phyloP scores from a whole-genome alignment of 2,888 invertebrate genomes.

The Scaptodrosophila latifasciaeformis region DNA sequence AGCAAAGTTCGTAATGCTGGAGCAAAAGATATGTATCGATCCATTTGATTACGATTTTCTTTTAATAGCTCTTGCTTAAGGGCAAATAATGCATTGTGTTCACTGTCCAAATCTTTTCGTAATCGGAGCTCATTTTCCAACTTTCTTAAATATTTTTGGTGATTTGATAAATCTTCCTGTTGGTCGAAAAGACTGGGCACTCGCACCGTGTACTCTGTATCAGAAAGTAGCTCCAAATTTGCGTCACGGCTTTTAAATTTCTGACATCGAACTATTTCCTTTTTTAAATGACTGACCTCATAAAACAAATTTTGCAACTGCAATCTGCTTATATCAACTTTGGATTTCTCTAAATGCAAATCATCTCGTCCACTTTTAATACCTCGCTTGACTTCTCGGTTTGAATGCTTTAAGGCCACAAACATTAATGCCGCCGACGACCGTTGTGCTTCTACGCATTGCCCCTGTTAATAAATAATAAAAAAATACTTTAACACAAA shows the following conservation, averaged over 20 bases:
- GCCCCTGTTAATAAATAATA: slow-evolving; percentile 25
- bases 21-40: slow-evolving; percentile 86
- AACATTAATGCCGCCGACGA: slow-evolving; percentile 85
- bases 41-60: slow-evolving; percentile 84
- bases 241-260: slow-evolving; percentile 97
- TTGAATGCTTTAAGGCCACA: slow-evolving; percentile 90
- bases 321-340: slow-evolving; percentile 91
- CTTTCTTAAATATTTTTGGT: slow-evolving; percentile 88
- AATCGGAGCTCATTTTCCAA: slow-evolving; percentile 94
- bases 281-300: slow-evolving; percentile 93
- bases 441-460: slow-evolving; percentile 77
- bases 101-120: slow-evolving; percentile 86
- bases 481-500: not conserved
- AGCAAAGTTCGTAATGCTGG: slow-evolving; percentile 85
- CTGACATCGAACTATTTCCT: slow-evolving; percentile 95
- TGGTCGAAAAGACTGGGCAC: slow-evolving; percentile 55
- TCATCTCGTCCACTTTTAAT: slow-evolving; percentile 88
- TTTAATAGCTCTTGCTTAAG: slow-evolving; percentile 85
- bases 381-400: slow-evolving; percentile 91
- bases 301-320: slow-evolving; percentile 95
- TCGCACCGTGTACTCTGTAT: slow-evolving; percentile 85
- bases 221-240: slow-evolving; percentile 89
- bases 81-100: slow-evolving; percentile 84
- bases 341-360: slow-evolving; percentile 87
- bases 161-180: slow-evolving; percentile 74